Conservation (phyloP, 1,140 invertebrate genomes). For the Papilio polyxenes region DNA sequence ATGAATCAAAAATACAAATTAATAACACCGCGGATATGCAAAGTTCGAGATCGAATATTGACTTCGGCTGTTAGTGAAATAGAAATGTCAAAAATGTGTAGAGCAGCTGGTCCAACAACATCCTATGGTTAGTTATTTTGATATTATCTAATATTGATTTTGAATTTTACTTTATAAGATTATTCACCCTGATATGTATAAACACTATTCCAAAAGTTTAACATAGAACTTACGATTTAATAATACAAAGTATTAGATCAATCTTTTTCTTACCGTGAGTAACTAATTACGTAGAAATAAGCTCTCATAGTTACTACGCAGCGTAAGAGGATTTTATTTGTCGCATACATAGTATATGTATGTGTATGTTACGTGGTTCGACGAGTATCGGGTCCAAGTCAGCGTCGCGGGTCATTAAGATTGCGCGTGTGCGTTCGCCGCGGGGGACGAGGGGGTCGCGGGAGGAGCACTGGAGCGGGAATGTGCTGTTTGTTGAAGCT, state of each 20-base stretch:
- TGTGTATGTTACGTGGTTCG: background rate
- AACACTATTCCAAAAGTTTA: background rate
- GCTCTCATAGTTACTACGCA: background rate
- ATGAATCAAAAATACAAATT: too few species aligned
- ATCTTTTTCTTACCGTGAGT: background rate
- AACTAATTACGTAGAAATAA: background rate
- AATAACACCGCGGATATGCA: too few species aligned
- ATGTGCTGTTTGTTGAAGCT: conserved; percentile 31
- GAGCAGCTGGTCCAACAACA: too few species aligned
- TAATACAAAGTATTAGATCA: background rate
- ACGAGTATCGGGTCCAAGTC: conserved; percentile 30
- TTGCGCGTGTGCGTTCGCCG: conserved; percentile 37
- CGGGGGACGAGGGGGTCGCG: background rate
- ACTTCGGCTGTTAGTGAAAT: too few species aligned
- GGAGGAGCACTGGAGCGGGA: background rate
- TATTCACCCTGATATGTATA: background rate
- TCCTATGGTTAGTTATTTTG: too few species aligned
- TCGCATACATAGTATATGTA: background rate
- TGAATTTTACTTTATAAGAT: too few species aligned
- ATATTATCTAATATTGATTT: too few species aligned
- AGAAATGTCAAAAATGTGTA: too few species aligned
- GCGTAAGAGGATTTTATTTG: background rate
- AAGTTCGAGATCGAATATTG: too few species aligned
- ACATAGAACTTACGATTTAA: background rate
- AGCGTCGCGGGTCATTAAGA: conserved; percentile 39